Base-by-base conservation (phyloP, 1,140 invertebrate species). In the Potamilus streckersoni region DNA sequence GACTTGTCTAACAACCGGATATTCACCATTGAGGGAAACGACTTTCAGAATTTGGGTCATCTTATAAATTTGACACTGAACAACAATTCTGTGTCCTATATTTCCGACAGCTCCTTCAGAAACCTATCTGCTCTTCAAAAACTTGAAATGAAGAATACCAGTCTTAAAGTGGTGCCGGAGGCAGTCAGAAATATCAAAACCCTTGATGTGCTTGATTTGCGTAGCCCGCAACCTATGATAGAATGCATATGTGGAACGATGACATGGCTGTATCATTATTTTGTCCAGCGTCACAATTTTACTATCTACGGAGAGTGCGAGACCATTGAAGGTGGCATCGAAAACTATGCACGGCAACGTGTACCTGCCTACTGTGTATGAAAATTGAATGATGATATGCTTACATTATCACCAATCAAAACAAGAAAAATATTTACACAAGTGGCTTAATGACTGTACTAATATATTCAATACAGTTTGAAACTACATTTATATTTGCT, bases 1-100 rank as follows among this genome's bases (percentile, higher is more conserved):
- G 74, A 76, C 58, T 56, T 76, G 12, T 76, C 74, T 13, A 55
- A 76, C n/a, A 76, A 76, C 68, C 66, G 60, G n/a, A 76, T 76
- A 15, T 67, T 57, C 6, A 71, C 69, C 14, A 76, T 76, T 13
- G 74, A 76, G 31, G 71, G 71, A 59, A 76, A 76, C 57, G 74
- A 76, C 62, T 64, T 76, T 2, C 31, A 38, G 31, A 2, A n/a
- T n/a, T n/a, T n/a, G n/a, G n/a, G n/a, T n/a, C n/a, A n/a, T n/a
- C n/a, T n/a, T n/a, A n/a, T n/a, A n/a, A n/a, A n/a, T n/a, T n/a
- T n/a, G n/a, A n/a, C n/a, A n/a, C n/a, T n/a, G n/a, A n/a, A 69
- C 12, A 20, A 65, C 56, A 76, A 71, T 64, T 57, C 62, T 8
- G 23, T 76, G 19, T 17, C 31, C n/a, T 76, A 76, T 20, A 23